Evolutionary conservation across 2,113 vertebrate species (phyloP).

Genomic region (Cyanoliseus patagonus): DNA sequence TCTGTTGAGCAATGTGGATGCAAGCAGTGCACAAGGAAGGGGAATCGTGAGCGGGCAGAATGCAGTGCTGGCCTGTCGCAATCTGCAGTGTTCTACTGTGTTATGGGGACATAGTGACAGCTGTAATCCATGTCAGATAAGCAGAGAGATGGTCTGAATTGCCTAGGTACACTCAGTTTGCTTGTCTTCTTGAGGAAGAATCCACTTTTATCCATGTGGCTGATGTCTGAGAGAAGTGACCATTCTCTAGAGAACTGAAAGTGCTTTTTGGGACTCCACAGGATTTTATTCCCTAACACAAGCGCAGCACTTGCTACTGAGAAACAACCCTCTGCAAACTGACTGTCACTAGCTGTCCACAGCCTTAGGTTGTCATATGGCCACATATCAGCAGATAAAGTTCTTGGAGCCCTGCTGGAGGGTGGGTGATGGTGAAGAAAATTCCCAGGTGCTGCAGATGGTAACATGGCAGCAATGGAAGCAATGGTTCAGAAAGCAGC

Average conservation of each 20-base stretch:
- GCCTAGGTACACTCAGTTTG: neutral
- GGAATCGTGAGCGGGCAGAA: neutral
- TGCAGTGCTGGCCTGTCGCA: fast-evolving
- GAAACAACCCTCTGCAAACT: neutral
- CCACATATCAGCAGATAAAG: neutral
- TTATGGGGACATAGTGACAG: neutral
- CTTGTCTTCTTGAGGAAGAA: neutral
- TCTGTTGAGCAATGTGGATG: neutral
- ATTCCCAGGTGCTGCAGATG: neutral
- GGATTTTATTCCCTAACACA: neutral
- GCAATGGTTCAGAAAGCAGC: neutral
- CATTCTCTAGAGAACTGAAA: neutral
- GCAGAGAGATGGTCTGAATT: neutral
- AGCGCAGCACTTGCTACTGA: neutral
- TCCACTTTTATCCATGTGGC: neutral
- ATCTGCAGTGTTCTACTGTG: fast-evolving
- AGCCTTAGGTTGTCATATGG: neutral
- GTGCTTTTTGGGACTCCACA: neutral
- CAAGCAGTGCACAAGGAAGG: neutral
- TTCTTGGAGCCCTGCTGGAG: neutral
- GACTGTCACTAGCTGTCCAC: neutral
- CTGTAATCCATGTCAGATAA: neutral
- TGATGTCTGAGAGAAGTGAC: neutral
- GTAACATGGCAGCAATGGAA: neutral
- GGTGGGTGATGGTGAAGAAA: neutral